phyloP scores from a whole-genome alignment of 2,888 invertebrate species.

The Drosophila monieri region DNA sequence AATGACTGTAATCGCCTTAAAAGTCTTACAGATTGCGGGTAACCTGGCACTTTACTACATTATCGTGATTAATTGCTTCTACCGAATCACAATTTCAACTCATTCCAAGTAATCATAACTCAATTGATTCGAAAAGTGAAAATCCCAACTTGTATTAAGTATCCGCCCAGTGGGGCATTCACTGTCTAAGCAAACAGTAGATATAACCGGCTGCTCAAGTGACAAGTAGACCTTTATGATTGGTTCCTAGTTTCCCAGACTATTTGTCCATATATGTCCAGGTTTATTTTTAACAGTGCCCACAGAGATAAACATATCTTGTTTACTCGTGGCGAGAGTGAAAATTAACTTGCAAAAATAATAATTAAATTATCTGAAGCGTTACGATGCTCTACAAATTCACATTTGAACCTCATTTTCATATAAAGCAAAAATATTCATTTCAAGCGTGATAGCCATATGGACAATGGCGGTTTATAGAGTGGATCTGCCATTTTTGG shows the following conservation, averaged over 20 bases:
- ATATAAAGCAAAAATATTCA: background rate
- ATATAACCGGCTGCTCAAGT: constrained; percentile 5
- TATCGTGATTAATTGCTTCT: background rate
- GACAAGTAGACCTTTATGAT: constrained; percentile 11
- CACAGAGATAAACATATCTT: constrained; percentile 6
- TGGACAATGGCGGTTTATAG: background rate
- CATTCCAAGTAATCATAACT: background rate
- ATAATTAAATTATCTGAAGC: constrained; percentile 2
- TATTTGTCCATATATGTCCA: constrained; percentile 7
- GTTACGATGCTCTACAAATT: background rate
- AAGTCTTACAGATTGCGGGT: too few species aligned
- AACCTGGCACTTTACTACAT: background rate
- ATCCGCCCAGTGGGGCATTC: background rate
- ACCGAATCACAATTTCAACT: background rate
- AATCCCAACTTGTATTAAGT: background rate
- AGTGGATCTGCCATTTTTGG: background rate
- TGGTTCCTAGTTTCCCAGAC: constrained; percentile 2
- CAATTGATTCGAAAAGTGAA: background rate
- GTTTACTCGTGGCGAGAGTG: background rate
- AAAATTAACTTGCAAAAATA: constrained; percentile 5
- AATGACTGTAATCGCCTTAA: background rate
- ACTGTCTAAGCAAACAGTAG: constrained; percentile 11
- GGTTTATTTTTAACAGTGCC: constrained; percentile 11
- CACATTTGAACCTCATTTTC: background rate
- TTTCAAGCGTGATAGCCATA: background rate